These are phyloP conservation scores for Agrotis puta DNA, from an alignment of 2,888 invertebrate species.

Conservation along the genomic window DNA sequence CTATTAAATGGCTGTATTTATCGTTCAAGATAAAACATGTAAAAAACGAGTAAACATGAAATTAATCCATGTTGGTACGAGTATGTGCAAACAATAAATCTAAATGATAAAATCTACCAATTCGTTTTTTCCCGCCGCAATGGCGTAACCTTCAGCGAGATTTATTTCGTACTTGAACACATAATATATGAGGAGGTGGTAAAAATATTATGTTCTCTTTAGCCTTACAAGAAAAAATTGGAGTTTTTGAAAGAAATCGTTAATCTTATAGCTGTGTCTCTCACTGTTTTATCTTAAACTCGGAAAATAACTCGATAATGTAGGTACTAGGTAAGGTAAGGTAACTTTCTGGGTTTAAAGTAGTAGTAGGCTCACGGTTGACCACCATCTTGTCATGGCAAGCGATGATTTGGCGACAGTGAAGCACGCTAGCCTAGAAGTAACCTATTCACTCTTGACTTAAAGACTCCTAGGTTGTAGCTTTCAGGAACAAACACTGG, in stretches of 20 bases:
- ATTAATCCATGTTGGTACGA: constrained; percentile 56
- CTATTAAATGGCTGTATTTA: constrained; percentile 51
- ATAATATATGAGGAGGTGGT: constrained; percentile 34
- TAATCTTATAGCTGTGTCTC: background rate
- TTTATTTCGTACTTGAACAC: constrained; percentile 43
- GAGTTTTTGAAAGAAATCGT: background rate
- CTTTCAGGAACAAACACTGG: too few relatives aligned
- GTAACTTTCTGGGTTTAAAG: too few relatives aligned
- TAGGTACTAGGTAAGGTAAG: too few relatives aligned
- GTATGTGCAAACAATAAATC: constrained; percentile 55
- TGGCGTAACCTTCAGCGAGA: constrained; percentile 44
- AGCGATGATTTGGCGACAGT: too few relatives aligned
- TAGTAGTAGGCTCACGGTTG: too few relatives aligned
- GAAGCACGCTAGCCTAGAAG: too few relatives aligned
- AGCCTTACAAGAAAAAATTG: constrained; percentile 8
- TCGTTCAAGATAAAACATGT: constrained; percentile 42
- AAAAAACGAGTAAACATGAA: constrained; percentile 50
- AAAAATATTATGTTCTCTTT: constrained; percentile 33
- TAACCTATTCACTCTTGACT: too few relatives aligned
- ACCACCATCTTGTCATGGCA: too few relatives aligned
- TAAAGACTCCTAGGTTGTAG: too few relatives aligned
- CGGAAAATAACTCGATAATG: background rate
- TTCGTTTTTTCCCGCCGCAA: constrained; percentile 51
- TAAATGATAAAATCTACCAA: constrained; percentile 59
- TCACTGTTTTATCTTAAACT: background rate